Percentiles rank a stretch among this genome's conserved stretches.
Conservation (phyloP, 2,113 vertebrate species). For the Echinops telfairi region DNA sequence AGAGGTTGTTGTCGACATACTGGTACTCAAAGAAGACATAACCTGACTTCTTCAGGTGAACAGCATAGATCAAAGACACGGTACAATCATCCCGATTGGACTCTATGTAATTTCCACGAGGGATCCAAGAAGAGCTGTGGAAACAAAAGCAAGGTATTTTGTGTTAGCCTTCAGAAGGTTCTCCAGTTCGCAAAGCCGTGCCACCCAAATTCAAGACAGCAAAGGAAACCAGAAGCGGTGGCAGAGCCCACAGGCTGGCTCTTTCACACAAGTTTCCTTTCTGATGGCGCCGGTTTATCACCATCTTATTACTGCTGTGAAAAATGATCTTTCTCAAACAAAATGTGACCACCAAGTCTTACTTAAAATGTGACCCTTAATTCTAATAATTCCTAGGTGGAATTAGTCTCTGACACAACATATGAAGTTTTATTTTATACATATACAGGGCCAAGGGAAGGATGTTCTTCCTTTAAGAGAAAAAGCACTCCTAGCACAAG, state of each 20-base stretch:
- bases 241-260: neutral
- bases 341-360: constrained; percentile 21
- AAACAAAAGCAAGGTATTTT: constrained; percentile 76
- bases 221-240: neutral
- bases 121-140: constrained; percentile 93
- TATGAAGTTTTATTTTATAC: constrained; percentile 23
- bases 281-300: neutral
- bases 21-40: constrained; percentile 97
- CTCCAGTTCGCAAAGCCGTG: neutral
- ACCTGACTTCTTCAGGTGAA: constrained; percentile 97
- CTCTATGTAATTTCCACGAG: constrained; percentile 95
- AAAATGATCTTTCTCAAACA: constrained; percentile 20
- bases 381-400: neutral
- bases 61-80: constrained; percentile 96
- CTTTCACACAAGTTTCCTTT: neutral
- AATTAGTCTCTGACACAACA: constrained; percentile 45
- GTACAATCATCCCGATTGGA: constrained; percentile 98
- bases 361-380: neutral
- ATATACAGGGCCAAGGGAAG: neutral
- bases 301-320: neutral
- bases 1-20: constrained; percentile 97
- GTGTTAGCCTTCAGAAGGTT: constrained; percentile 36
- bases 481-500: neutral
- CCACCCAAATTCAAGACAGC: neutral
- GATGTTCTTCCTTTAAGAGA: neutral